phyloP scores from a whole-genome alignment of 2,113 vertebrate genomes.

The Alethe diademata region DNA sequence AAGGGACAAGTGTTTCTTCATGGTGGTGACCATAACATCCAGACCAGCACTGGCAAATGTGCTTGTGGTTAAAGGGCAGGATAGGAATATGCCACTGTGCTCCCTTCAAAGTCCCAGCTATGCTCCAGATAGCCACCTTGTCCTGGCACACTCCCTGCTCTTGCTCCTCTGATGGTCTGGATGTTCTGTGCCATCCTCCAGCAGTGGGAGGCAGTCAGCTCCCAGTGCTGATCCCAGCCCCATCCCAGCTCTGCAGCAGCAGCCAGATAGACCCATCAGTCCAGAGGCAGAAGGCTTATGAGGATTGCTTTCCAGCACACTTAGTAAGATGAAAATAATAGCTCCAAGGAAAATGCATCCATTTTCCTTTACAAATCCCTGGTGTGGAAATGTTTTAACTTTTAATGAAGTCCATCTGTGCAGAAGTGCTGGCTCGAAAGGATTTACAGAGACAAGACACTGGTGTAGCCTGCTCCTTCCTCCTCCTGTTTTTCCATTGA shows the following conservation, averaged over 20 bases:
- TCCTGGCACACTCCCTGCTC: neutral
- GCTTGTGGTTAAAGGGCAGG: neutral
- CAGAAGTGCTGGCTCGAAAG: slow-evolving; percentile 1
- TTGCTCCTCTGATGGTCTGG: neutral
- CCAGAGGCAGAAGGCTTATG: slow-evolving; percentile 6
- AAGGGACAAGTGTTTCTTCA: neutral
- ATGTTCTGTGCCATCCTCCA: neutral
- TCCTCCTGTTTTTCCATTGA: slow-evolving; percentile 43
- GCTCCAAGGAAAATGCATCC: slow-evolving; percentile 39
- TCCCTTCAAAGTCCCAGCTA: neutral
- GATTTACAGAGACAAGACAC: neutral
- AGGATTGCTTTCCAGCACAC: slow-evolving; percentile 39
- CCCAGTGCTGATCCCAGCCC: neutral
- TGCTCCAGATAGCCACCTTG: neutral
- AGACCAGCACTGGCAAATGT: neutral
- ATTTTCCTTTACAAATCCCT: slow-evolving; percentile 61
- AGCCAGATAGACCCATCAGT: slow-evolving; percentile 11
- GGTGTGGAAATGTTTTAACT: slow-evolving; percentile 60
- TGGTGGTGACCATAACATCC: neutral
- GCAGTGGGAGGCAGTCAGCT: neutral
- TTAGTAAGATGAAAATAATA: slow-evolving; percentile 55
- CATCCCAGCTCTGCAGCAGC: neutral
- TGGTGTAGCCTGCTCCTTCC: neutral
- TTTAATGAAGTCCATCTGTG: slow-evolving; percentile 67
- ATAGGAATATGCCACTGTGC: neutral